Conservation (phyloP, 2,797 vertebrate species). For the Otolemur crassicaudatus region DNA sequence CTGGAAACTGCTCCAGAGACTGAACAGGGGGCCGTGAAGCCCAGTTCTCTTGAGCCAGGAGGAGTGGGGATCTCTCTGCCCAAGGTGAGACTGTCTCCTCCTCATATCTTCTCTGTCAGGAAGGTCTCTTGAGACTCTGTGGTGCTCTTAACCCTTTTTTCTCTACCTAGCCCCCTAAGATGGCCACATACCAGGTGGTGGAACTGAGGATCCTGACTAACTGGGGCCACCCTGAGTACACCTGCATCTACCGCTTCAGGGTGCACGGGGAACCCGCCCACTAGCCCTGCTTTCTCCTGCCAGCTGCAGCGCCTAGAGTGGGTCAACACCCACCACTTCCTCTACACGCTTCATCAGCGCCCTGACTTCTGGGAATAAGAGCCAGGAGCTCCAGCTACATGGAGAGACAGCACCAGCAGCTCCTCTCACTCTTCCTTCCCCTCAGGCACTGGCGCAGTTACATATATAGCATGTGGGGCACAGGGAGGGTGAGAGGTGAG, state of each 20-base stretch:
- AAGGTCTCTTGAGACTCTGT: not conserved
- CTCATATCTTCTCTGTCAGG: not conserved
- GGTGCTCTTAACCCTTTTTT: not conserved
- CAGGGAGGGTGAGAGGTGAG: not conserved
- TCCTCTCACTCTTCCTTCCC: not conserved
- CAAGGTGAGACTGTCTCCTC: not conserved
- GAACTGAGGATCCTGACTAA: conserved; percentile 94
- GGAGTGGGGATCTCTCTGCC: not conserved
- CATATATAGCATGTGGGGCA: conserved; percentile 63
- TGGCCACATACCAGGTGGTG: conserved; percentile 88
- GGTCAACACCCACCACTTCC: not conserved
- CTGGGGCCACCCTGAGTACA: conserved; percentile 96
- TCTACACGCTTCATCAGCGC: conserved; percentile 1
- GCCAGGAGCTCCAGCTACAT: not conserved
- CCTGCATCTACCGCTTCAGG: conserved; percentile 96
- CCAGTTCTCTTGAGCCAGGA: not conserved
- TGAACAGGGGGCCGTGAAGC: not conserved
- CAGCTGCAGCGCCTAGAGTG: not conserved
- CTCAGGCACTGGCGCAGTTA: conserved; percentile 36
- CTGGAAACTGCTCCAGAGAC: not conserved
- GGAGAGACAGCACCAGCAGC: not conserved
- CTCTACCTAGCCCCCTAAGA: conserved; percentile 84
- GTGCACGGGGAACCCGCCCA: conserved; percentile 90
- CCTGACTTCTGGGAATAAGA: conserved; percentile 30
- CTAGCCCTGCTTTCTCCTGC: conserved; percentile 70